Evolutionary conservation across 2,113 vertebrate species (phyloP).

Genomic region (Cebus imitator): DNA sequence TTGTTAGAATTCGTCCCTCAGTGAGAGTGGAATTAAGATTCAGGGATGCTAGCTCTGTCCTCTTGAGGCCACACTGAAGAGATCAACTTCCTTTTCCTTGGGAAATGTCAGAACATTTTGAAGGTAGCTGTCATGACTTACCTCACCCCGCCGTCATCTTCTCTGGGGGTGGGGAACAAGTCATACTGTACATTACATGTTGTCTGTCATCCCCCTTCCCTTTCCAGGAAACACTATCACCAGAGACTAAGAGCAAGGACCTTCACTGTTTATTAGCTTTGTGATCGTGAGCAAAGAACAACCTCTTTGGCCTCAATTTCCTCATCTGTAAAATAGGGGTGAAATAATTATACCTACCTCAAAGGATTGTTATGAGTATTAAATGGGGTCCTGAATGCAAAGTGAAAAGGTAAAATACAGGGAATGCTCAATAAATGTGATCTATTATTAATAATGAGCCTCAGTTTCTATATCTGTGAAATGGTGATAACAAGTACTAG

Average conservation of each 20-base stretch:
- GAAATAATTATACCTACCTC: background rate
- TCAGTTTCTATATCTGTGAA: background rate
- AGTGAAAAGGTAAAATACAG: background rate
- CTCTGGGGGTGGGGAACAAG: background rate
- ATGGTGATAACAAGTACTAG: background rate
- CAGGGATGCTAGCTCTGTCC: background rate
- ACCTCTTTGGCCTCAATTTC: background rate
- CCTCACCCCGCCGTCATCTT: background rate
- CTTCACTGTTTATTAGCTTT: background rate
- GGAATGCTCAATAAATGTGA: background rate
- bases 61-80: background rate
- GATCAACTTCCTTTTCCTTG: background rate
- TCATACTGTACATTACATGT: background rate
- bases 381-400: background rate
- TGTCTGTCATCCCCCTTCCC: background rate
- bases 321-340: background rate
- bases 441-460: background rate
- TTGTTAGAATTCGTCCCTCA: background rate
- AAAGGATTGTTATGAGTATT: background rate
- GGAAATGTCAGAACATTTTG: background rate
- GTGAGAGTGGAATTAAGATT: background rate
- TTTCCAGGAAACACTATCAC: background rate
- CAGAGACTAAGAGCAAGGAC: background rate
- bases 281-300: background rate
- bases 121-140: background rate